Evolutionary conservation across 1,140 invertebrate species (phyloP).

Genomic region (Drosophila murphyi): DNA sequence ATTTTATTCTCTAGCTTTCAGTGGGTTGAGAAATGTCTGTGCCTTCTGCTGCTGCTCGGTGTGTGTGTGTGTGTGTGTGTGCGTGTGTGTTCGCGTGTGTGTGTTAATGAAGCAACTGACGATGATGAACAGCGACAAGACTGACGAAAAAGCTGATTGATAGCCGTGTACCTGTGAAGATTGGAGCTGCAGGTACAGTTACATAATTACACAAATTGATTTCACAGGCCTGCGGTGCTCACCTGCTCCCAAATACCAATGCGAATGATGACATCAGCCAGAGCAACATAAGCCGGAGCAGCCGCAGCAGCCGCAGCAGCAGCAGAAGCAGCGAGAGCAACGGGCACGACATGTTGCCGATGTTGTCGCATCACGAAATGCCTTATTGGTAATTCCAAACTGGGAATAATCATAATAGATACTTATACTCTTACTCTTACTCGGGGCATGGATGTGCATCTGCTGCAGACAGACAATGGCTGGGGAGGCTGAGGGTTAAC

Average conservation of each 20-base stretch:
- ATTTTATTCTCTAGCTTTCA: neutral
- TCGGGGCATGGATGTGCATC: neutral
- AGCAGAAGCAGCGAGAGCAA: too few species aligned
- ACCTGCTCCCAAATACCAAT: constrained; percentile 54
- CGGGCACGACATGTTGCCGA: constrained; percentile 27
- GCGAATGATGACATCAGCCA: constrained; percentile 57
- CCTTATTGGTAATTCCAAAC: constrained; percentile 67
- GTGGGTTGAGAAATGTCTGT: neutral
- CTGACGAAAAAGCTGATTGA: constrained; percentile 38
- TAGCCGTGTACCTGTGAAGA: constrained; percentile 18
- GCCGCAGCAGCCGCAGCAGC: constrained; percentile 7
- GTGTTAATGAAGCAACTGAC: constrained; percentile 33
- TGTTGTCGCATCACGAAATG: constrained; percentile 62
- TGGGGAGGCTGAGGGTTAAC: neutral
- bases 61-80: neutral
- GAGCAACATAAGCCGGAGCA: constrained; percentile 33
- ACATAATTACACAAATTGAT: constrained; percentile 73
- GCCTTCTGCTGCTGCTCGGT: neutral
- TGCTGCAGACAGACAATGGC: constrained; percentile 16
- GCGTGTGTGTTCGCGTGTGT: constrained; percentile 7
- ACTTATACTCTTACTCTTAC: neutral
- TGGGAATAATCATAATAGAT: constrained; percentile 63
- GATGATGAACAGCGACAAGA: constrained; percentile 12
- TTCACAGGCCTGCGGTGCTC: constrained; percentile 56
- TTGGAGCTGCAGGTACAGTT: constrained; percentile 55